A percentile compares a stretch with the other conserved stretches of the same genome.
phyloP scores from a whole-genome alignment of 2,888 invertebrate genomes.

The Harpalus rufipes region DNA sequence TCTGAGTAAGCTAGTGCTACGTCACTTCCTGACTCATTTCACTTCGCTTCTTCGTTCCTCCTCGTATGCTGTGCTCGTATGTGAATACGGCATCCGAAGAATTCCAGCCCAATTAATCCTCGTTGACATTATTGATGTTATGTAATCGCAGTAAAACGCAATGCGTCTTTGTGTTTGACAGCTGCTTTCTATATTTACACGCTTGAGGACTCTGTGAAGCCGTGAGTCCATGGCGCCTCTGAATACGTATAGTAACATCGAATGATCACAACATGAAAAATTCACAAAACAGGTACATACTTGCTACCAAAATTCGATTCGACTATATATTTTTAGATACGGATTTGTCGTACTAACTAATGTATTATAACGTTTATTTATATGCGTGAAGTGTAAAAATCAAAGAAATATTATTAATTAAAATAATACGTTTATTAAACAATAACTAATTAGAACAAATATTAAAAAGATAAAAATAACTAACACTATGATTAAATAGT shows the following conservation, averaged over 20 bases:
- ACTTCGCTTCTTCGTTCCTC: neutral
- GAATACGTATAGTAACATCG: neutral
- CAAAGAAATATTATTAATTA: no score
- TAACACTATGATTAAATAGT: no score
- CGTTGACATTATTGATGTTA: slow-evolving; percentile 63
- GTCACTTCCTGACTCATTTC: slow-evolving; percentile 53
- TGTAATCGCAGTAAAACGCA: slow-evolving; percentile 50
- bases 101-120: slow-evolving; percentile 61
- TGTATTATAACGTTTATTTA: no score
- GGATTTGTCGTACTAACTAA: no score
- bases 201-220: slow-evolving; percentile 7
- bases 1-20: neutral
- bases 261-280: no score
- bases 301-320: no score
- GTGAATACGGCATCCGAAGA: slow-evolving; percentile 44
- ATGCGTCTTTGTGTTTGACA: slow-evolving; percentile 57
- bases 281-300: no score
- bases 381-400: no score
- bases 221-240: neutral
- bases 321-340: no score
- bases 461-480: no score
- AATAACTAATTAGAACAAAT: no score
- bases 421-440: no score
- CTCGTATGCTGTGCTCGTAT: neutral
- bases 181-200: slow-evolving; percentile 61